These are phyloP conservation scores for Lichenostomus cassidix DNA, from an alignment of 2,113 vertebrate genomes.

Conservation along the genomic window DNA sequence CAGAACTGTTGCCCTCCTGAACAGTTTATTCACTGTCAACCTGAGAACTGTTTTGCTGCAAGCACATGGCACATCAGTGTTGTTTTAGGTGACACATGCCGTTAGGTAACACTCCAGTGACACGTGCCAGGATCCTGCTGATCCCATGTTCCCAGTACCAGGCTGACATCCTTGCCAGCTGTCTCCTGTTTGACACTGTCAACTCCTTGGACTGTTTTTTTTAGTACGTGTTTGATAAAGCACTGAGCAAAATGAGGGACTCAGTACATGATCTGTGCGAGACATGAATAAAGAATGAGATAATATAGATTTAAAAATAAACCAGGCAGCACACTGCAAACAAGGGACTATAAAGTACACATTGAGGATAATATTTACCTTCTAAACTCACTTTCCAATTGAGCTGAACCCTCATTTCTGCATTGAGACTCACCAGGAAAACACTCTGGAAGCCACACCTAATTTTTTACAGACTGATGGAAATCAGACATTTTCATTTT, in stretches of 20 bases:
- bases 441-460: neutral
- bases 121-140: neutral
- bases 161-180: slow-evolving; percentile 18
- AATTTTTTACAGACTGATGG: neutral
- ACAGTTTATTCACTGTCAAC: neutral
- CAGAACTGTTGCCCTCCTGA: neutral
- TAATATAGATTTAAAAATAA: neutral
- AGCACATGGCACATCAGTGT: neutral
- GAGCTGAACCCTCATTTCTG: neutral
- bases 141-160: neutral
- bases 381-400: neutral
- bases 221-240: neutral
- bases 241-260: neutral
- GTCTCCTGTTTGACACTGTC: slow-evolving; percentile 6
- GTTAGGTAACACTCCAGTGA: neutral
- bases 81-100: neutral
- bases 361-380: neutral
- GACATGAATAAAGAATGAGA: neutral
- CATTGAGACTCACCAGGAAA: neutral
- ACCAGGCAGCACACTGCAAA: neutral
- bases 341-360: neutral
- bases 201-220: slow-evolving; percentile 1
- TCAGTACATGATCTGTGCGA: neutral
- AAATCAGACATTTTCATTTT: neutral
- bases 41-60: neutral